Percentiles rank a stretch among this genome's conserved stretches.
phyloP scores from a whole-genome alignment of 1,140 invertebrate species.

The Sitobion miscanthi region DNA sequence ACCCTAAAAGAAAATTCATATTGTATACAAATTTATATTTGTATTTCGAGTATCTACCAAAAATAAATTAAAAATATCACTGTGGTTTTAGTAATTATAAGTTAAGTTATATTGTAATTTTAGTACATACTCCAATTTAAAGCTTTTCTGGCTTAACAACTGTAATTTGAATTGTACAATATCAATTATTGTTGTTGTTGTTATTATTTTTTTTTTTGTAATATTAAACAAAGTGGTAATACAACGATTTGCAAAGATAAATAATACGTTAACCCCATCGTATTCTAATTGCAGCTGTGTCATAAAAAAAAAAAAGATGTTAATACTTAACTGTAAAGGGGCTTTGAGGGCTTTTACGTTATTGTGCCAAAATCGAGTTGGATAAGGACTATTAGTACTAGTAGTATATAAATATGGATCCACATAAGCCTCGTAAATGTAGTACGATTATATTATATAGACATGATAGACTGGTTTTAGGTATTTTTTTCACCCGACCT shows the following conservation, averaged over 20 bases:
- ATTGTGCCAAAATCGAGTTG: conserved; percentile 18
- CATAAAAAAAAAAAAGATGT: conserved; percentile 14
- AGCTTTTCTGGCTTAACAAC: not conserved
- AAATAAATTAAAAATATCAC: not conserved
- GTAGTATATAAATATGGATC: not conserved
- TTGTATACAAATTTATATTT: too few relatives aligned
- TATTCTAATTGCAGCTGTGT: conserved; percentile 1
- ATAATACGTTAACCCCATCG: not conserved
- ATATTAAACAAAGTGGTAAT: not conserved
- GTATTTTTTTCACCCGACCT: not conserved
- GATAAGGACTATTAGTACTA: not conserved
- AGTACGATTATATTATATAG: not conserved
- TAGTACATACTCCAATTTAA: not conserved
- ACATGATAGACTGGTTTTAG: conserved; percentile 4
- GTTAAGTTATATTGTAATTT: not conserved
- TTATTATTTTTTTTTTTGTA: too few relatives aligned
- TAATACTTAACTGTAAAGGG: not conserved
- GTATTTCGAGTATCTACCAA: not conserved
- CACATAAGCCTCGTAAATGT: not conserved
- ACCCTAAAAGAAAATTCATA: too few relatives aligned
- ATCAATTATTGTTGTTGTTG: not conserved
- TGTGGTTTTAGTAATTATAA: not conserved
- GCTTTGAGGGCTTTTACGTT: not conserved
- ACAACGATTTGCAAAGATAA: not conserved
- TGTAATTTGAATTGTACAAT: not conserved